Evolutionary conservation across 2,113 vertebrate species (phyloP), one percentile per base, ranked within the genome.

Genomic region (Nothobranchius kuhntae): DNA sequence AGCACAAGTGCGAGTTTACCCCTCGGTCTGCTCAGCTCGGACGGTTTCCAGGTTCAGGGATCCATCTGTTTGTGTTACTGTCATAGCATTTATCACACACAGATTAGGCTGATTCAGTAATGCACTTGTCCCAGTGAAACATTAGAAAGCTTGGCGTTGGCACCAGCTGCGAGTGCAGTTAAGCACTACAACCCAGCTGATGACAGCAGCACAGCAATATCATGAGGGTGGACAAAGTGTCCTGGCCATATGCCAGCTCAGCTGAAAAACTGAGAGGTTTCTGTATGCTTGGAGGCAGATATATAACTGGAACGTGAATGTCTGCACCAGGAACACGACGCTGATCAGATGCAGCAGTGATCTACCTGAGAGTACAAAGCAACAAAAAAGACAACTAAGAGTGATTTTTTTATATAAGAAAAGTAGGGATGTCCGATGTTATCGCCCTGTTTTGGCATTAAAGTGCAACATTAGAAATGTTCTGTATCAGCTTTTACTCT

Each of bases 21-120:
- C 61, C 60, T 13, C 30, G 26, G 68, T 79, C 78, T 78, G 73
- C 84, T 83, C 67, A 56, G 4, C 68, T 73, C 77, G 50, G 62
- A 57, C 10, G 63, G 55, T 73, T 82, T 67, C 55, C 71, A 61
- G 74, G 79, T 86, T 84, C 65, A 63, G 48, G 59, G 48, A 73
- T 83, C 75, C 88, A 86, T 89, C 82, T 87, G 86, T 86, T 84
- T 86, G 81, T 75, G 77, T 65, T 57, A 45, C 17, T 54, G 65
- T 53, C 13, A 15, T 38, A 70, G 59, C 77, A 70, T 86, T 88
- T 75, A 81, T 84, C 81, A 83, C 79, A 74, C 71, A 63, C 74
- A 78, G 76, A 81, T 87, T 84, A 81, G 68, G 61, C 68, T 61
- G 60, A 53, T 71, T 62, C 65, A 55, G 68, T 62, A 55, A 70